Conservation (phyloP, 1,140 invertebrate genomes). For the Drosophila bocqueti region DNA sequence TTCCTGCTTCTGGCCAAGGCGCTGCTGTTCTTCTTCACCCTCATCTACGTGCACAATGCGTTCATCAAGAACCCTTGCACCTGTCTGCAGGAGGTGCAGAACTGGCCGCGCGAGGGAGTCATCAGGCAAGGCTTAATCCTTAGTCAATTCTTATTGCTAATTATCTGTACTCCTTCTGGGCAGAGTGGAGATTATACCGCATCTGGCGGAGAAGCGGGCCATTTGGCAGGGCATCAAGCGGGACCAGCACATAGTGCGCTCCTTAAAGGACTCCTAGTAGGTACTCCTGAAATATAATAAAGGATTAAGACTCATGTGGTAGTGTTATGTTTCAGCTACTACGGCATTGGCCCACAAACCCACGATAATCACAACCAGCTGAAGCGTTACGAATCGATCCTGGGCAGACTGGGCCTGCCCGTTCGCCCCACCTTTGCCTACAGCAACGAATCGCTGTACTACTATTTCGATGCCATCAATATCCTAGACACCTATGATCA, state of each 20-base stretch:
- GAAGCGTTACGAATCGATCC: constrained; percentile 62
- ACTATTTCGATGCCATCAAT: constrained; percentile 76
- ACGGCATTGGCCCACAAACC: constrained; percentile 76
- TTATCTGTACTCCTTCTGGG: background rate
- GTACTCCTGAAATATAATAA: background rate
- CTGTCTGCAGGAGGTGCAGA: constrained; percentile 95
- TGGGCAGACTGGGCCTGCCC: constrained; percentile 57
- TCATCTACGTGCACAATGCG: constrained; percentile 97
- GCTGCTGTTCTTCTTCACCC: constrained; percentile 94
- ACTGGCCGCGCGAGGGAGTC: constrained; percentile 98
- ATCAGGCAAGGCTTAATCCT: constrained; percentile 86
- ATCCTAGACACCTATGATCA: constrained; percentile 61
- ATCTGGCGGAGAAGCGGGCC: constrained; percentile 92
- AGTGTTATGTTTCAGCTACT: constrained; percentile 42
- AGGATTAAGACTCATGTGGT: background rate
- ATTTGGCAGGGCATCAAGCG: constrained; percentile 88
- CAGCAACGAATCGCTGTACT: constrained; percentile 73
- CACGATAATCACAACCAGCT: constrained; percentile 62
- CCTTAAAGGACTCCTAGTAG: constrained; percentile 74
- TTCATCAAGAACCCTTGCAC: constrained; percentile 97
- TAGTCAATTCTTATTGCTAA: background rate
- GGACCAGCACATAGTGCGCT: constrained; percentile 59
- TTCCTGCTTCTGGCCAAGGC: constrained; percentile 96
- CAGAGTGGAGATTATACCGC: constrained; percentile 96
- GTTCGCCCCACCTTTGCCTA: constrained; percentile 58